phyloP scores from a whole-genome alignment of 2,888 invertebrate genomes.

The Erebia ligea region DNA sequence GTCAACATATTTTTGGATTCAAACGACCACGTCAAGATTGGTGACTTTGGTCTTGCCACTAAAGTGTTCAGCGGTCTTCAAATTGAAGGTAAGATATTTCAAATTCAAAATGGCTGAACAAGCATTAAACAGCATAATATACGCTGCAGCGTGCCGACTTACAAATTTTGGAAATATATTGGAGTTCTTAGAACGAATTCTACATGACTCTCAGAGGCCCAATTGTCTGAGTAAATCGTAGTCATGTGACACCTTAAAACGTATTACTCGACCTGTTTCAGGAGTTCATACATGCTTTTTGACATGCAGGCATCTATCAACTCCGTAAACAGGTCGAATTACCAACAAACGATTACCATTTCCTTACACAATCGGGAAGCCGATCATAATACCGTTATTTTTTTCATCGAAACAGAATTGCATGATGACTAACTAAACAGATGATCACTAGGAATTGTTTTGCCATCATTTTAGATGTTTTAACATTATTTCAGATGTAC shows the following conservation, averaged over 20 bases:
- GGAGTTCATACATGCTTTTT: too few relatives aligned
- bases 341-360: too few relatives aligned
- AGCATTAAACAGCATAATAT: neutral
- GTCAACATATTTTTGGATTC: constrained; percentile 97
- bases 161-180: neutral
- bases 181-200: neutral
- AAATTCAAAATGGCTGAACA: neutral
- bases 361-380: too few relatives aligned
- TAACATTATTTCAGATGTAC: constrained; percentile 57
- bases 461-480: neutral
- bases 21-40: constrained; percentile 98
- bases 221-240: too few relatives aligned
- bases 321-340: too few relatives aligned
- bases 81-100: constrained; percentile 68
- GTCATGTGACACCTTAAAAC: too few relatives aligned
- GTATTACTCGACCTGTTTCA: too few relatives aligned
- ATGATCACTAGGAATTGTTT: constrained; percentile 14
- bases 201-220: too few relatives aligned
- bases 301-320: too few relatives aligned
- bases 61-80: constrained; percentile 78
- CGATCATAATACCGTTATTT: too few relatives aligned
- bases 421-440: too few relatives aligned
- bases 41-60: constrained; percentile 98
- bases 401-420: too few relatives aligned
- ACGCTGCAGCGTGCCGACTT: neutral